Evolutionary conservation across 2,113 vertebrate genomes (phyloP).

Genomic region (Catharus fuscescens): DNA sequence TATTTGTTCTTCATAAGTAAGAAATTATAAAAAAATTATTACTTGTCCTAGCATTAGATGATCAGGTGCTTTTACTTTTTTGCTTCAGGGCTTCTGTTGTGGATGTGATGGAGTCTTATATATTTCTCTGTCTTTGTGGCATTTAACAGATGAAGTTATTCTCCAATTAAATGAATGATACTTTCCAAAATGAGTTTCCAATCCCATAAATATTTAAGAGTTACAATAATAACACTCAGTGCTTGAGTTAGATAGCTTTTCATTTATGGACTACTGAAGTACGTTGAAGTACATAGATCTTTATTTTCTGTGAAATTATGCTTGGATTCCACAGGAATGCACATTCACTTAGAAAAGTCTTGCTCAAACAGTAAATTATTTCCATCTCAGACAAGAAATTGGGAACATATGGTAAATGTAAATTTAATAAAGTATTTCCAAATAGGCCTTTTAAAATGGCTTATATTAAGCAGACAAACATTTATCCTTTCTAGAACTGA

Average conservation of each 20-base stretch:
- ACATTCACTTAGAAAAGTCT: background rate
- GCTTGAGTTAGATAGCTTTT: background rate
- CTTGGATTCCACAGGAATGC: background rate
- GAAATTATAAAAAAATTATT: rapidly evolving
- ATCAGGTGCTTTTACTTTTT: background rate
- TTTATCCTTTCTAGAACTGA: background rate
- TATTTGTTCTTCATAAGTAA: background rate
- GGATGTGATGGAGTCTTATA: background rate
- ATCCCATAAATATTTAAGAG: background rate
- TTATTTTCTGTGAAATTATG: background rate
- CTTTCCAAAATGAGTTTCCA: background rate
- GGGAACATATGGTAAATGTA: background rate
- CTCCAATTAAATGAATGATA: background rate
- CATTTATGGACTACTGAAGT: background rate
- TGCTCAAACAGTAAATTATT: background rate
- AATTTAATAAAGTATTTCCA: background rate
- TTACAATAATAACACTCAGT: background rate
- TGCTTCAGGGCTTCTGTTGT: background rate
- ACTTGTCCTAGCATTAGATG: background rate
- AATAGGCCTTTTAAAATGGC: background rate
- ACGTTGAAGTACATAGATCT: rapidly evolving
- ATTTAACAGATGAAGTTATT: background rate
- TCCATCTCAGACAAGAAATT: background rate
- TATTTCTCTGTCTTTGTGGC: background rate
- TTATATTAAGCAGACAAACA: background rate